A percentile compares a stretch with the other conserved stretches of the same genome.
These are phyloP conservation scores for Gallinago media DNA, from an alignment of 2,113 vertebrate genomes.

Conservation along the genomic window DNA sequence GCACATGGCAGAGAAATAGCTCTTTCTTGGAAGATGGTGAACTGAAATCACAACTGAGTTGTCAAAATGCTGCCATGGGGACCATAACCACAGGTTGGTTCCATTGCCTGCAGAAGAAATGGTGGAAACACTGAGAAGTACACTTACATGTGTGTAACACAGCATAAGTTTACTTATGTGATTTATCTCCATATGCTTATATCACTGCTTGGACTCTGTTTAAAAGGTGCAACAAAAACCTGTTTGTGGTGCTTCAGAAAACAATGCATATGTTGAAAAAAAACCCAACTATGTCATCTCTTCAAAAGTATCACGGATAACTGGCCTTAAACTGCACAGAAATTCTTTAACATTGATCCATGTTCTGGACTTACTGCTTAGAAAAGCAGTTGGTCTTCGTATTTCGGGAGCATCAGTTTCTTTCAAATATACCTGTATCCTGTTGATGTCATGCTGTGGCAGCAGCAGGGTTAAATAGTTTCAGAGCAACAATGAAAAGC, in stretches of 20 bases:
- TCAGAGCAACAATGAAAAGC: background rate
- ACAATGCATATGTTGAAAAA: background rate
- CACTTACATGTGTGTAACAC: background rate
- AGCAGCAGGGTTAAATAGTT: background rate
- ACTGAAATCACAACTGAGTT: background rate
- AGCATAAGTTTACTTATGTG: background rate
- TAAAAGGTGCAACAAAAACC: background rate
- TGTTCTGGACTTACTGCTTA: background rate
- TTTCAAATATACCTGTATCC: background rate
- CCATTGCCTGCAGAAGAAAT: background rate
- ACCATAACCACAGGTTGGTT: background rate
- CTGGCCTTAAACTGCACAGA: background rate
- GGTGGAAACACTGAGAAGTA: background rate
- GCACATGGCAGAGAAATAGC: background rate
- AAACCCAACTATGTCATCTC: background rate
- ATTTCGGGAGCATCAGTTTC: background rate
- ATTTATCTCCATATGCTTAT: background rate
- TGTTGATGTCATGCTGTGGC: background rate
- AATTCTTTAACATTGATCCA: background rate
- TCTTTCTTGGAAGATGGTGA: background rate
- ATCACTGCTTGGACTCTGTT: background rate
- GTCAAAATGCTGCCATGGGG: background rate
- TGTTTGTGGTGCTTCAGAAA: background rate
- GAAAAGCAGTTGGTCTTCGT: background rate
- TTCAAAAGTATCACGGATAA: background rate